Conservation (phyloP, 2,113 vertebrate genomes). For the Dasyornis broadbenti region DNA sequence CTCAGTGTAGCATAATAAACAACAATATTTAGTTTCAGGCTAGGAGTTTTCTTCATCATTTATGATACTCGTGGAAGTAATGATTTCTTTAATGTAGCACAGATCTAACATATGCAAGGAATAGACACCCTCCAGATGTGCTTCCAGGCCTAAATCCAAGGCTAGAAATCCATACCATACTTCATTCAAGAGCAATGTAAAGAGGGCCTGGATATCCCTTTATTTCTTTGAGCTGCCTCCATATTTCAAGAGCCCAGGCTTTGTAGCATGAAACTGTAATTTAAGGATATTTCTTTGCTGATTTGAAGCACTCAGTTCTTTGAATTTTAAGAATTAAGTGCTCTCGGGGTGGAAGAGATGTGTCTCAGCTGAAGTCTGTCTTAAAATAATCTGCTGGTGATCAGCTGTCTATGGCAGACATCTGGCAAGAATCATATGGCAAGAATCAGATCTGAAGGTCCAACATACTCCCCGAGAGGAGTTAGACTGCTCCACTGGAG, state of each 20-base stretch:
- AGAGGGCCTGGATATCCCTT: not conserved
- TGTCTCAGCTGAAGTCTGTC: not conserved
- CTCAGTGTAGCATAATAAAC: not conserved
- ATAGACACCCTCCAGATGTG: not conserved
- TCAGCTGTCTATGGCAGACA: not conserved
- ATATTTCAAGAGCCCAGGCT: not conserved
- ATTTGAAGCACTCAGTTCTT: not conserved
- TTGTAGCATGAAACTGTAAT: not conserved
- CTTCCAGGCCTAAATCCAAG: conserved; percentile 11
- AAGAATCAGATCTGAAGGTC: not conserved
- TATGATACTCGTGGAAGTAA: not conserved
- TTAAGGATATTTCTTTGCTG: not conserved
- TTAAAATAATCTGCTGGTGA: not conserved
- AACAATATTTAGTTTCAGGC: not conserved
- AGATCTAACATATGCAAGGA: not conserved
- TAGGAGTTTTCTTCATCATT: not conserved
- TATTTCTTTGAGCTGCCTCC: not conserved
- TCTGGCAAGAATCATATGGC: not conserved
- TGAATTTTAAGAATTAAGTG: conserved; percentile 7
- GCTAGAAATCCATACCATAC: not conserved
- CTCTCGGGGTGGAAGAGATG: not conserved
- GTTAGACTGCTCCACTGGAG: not conserved
- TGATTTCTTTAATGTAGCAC: not conserved
- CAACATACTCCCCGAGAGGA: not conserved
- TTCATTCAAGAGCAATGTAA: not conserved